A percentile compares a stretch with the other conserved stretches of the same genome.
phyloP scores from a whole-genome alignment of 92 coral and sea anemone genomes.

The Porites divaricata region DNA sequence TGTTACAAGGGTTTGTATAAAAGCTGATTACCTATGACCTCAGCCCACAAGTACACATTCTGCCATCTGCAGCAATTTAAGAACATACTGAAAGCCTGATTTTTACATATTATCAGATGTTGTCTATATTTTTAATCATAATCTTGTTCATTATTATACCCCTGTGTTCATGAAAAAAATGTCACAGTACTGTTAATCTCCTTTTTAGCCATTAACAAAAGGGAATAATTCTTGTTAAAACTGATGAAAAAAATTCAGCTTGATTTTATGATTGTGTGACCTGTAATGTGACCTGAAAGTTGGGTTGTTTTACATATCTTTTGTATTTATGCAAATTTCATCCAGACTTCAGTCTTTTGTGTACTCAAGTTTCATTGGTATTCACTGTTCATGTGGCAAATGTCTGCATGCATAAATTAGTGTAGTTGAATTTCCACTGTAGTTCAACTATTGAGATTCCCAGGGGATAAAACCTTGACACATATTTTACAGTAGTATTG shows the following conservation, averaged over 20 bases:
- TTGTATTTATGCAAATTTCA: conserved; percentile 16
- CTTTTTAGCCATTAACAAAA: no score
- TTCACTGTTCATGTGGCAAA: conserved; percentile 19
- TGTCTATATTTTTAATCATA: no score
- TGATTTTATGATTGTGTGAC: not conserved
- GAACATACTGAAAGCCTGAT: no score
- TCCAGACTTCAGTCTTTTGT: not conserved
- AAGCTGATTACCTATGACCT: no score
- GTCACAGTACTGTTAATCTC: no score
- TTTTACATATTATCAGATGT: no score
- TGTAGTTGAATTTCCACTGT: not conserved
- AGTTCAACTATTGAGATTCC: not conserved
- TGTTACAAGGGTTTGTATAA: no score
- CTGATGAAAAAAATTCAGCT: not conserved
- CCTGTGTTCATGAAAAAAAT: no score
- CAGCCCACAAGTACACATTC: no score
- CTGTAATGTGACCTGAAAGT: not conserved
- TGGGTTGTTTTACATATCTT: conserved; percentile 1
- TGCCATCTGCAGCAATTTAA: no score
- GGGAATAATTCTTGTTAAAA: no score
- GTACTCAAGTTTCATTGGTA: conserved; percentile 15
- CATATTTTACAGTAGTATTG: not conserved
- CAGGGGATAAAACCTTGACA: not conserved
- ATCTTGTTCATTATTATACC: no score
- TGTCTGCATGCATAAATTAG: not conserved